Base-by-base conservation (phyloP, 2,113 vertebrate species). In the Macrotus californicus region DNA sequence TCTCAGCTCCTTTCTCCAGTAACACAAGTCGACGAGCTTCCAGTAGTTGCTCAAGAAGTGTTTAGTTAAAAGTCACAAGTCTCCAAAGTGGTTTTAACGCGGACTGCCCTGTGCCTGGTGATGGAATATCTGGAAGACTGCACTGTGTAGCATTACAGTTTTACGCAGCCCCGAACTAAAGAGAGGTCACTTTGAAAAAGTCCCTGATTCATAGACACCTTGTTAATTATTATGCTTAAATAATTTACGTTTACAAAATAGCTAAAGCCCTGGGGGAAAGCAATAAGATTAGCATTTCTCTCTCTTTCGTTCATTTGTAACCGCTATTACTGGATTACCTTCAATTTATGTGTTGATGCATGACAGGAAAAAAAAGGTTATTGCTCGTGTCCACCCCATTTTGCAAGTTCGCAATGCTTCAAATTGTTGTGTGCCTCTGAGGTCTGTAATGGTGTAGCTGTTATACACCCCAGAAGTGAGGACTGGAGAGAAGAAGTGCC, bases 301-400 rank as follows among this genome's bases (percentile, higher is more conserved):
- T 36, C 73, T 88, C 56, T 75, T 87, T 61, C 48, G 46, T 80
- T 43, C 61, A 41, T 73, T 75, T 95, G 76, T 84, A 85, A 96
- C 86, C 72, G 73, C 73, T 89, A 26, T 70, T 92, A 64, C 15
- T 80, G 34, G 84, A 34, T 87, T 88, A 69, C 52, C 84, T 93
- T 97, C 76, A 79, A 18, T 69, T 96, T 54, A 39, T 91, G 79
- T 82, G 52, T 69, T 67, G 50, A 31, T 56, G 72, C 88, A 31
- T 82, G 26, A 93, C 41, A 80, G 72, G 89, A 52, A 73, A 84
- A 46, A 82, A 46, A 41, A 67, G 93, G 7, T 7, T 36, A 61
- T 64, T 43, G 31, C 10, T 11, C 8, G 50, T 41, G n/a, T 67
- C 13, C 69, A 77, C 75, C 41, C 59, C 46, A 46, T 36, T 91